Evolutionary conservation across 1,140 invertebrate genomes (phyloP).

Genomic region (Ditylenchus dipsaci): DNA sequence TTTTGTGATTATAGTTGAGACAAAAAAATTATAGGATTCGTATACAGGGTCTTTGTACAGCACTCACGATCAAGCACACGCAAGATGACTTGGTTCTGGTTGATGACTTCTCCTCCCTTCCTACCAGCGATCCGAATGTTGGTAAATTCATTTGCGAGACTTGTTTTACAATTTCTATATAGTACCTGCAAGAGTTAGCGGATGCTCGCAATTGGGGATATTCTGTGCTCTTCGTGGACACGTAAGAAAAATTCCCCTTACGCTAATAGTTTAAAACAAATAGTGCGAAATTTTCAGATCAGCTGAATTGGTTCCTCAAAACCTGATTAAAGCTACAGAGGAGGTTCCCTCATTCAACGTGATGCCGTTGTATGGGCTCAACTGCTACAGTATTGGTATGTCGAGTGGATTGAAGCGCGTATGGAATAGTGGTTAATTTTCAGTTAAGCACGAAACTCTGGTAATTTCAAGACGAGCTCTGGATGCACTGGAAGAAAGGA

Average conservation of each 20-base stretch:
- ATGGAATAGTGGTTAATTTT: not conserved
- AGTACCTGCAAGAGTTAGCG: conserved; percentile 74
- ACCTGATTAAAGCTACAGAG: conserved; percentile 66
- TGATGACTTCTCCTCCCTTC: conserved; percentile 73
- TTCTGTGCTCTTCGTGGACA: conserved; percentile 87
- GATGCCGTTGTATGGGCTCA: conserved; percentile 85
- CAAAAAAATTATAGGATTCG: conserved; percentile 59
- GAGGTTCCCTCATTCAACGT: conserved; percentile 76
- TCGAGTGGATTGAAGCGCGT: not conserved
- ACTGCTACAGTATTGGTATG: conserved; percentile 73
- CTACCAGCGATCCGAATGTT: conserved; percentile 71
- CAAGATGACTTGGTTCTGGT: conserved; percentile 90
- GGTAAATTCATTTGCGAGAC: not conserved
- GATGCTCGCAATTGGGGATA: conserved; percentile 84
- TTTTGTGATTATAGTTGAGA: too few species aligned
- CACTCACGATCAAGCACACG: conserved; percentile 81
- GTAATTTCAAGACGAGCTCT: conserved; percentile 79
- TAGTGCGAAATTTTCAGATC: too few species aligned
- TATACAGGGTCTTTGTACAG: conserved; percentile 73
- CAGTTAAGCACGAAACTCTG: conserved; percentile 84
- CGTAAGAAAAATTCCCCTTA: too few species aligned
- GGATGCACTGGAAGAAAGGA: conserved; percentile 76
- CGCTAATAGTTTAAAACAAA: too few species aligned
- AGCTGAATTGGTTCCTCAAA: conserved; percentile 22
- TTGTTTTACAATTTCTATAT: conserved; percentile 13